phyloP scores from a whole-genome alignment of 2,113 vertebrate species.

The Crotalus viridis region DNA sequence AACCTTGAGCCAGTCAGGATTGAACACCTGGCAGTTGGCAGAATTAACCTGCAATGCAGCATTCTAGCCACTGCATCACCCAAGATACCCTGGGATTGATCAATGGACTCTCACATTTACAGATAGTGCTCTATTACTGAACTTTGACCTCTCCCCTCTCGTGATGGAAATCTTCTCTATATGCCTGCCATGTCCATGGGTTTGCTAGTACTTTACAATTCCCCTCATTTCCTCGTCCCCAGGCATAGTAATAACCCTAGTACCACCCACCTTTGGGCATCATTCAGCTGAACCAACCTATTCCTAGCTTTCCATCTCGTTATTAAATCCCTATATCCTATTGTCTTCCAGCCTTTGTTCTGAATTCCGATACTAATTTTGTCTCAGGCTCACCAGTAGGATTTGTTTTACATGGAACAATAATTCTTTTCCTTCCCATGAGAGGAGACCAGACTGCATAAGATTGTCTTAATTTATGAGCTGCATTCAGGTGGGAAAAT shows the following conservation, averaged over 20 bases:
- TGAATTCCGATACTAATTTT: slow-evolving; percentile 14
- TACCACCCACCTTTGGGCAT: background rate
- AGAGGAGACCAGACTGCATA: slow-evolving; percentile 21
- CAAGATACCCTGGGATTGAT: background rate
- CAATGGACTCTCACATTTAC: too few relatives aligned
- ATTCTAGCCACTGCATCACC: background rate
- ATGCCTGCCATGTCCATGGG: background rate
- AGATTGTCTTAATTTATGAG: slow-evolving; percentile 40
- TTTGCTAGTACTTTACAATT: background rate
- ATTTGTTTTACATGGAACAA: slow-evolving; percentile 35
- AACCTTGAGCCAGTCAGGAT: background rate
- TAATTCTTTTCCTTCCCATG: slow-evolving; percentile 26
- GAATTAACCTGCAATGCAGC: background rate
- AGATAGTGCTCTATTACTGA: background rate
- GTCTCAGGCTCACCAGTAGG: background rate
- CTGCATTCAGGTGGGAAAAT: slow-evolving; percentile 37
- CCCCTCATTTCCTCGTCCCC: background rate
- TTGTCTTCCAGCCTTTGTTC: slow-evolving; percentile 2
- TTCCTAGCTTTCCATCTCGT: background rate
- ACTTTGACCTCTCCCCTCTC: background rate
- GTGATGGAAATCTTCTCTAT: background rate
- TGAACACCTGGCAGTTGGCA: background rate
- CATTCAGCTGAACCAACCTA: background rate
- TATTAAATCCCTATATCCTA: background rate
- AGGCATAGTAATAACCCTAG: background rate